Percentiles rank a stretch among this genome's conserved stretches.
These are phyloP conservation scores for Athalia rosae DNA, from an alignment of 2,888 invertebrate genomes.

Conservation along the genomic window DNA sequence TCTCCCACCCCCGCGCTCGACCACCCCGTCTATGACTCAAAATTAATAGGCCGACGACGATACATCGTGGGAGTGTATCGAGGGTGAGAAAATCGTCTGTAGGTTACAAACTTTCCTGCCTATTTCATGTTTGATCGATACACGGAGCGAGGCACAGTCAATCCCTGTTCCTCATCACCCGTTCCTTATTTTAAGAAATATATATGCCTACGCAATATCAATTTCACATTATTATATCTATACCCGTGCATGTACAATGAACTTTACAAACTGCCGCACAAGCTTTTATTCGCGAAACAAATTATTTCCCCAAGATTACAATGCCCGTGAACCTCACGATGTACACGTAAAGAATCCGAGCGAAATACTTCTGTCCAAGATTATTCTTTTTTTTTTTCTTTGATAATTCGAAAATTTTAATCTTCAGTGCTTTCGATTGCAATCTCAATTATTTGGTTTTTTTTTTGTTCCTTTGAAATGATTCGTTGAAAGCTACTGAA, in stretches of 20 bases:
- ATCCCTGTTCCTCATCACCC: constrained; percentile 49
- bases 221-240: constrained; percentile 11
- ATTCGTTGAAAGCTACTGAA: too few species aligned
- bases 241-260: neutral
- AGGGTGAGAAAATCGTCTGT: constrained; percentile 38
- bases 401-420: too few species aligned
- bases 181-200: too few species aligned
- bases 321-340: too few species aligned
- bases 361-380: too few species aligned
- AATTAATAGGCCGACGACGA: constrained; percentile 38
- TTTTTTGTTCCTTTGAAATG: too few species aligned
- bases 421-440: too few species aligned
- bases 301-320: too few species aligned
- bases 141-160: constrained; percentile 50
- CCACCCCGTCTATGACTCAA: neutral
- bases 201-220: constrained; percentile 27
- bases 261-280: neutral
- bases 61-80: constrained; percentile 26
- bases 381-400: too few species aligned
- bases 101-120: constrained; percentile 23
- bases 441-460: too few species aligned
- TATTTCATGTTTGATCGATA: constrained; percentile 58
- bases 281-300: neutral
- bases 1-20: neutral
- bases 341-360: too few species aligned